phyloP scores from a whole-genome alignment of 2,888 invertebrate genomes.

The Hypercompe scribonia region DNA sequence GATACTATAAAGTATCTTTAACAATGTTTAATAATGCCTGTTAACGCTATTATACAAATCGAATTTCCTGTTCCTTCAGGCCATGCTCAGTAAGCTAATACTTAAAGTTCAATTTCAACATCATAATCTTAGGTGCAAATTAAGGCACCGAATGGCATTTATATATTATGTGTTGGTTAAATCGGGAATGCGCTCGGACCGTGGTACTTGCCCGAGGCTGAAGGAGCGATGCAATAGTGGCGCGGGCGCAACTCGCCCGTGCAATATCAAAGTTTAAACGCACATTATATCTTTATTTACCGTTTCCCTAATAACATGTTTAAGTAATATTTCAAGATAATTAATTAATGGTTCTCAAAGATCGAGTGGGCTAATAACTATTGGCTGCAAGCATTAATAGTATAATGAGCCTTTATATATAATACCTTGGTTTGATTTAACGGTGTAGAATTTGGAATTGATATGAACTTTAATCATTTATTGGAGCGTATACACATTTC shows the following conservation, averaged over 20 bases:
- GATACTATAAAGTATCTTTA: neutral
- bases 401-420: constrained; percentile 8
- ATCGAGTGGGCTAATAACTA: constrained; percentile 62
- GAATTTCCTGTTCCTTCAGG: neutral
- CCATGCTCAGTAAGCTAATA: neutral
- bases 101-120: constrained; percentile 2
- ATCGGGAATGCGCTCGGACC: constrained; percentile 38
- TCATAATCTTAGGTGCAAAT: constrained; percentile 12
- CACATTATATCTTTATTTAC: constrained; percentile 68
- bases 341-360: constrained; percentile 69
- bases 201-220: constrained; percentile 18
- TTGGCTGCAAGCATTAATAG: constrained; percentile 53
- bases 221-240: constrained; percentile 5
- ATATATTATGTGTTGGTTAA: constrained; percentile 38
- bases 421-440: constrained; percentile 30
- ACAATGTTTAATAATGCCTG: neutral
- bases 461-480: constrained; percentile 13
- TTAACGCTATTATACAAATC: neutral
- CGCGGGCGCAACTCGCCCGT: constrained; percentile 38
- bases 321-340: constrained; percentile 71
- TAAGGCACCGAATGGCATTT: constrained; percentile 25
- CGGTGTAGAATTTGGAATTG: constrained; percentile 31
- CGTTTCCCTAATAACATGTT: constrained; percentile 72
- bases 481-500: neutral
- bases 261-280: constrained; percentile 62